Base-by-base conservation (phyloP, 2,888 invertebrate species). In the Diadegma fenestrale region DNA sequence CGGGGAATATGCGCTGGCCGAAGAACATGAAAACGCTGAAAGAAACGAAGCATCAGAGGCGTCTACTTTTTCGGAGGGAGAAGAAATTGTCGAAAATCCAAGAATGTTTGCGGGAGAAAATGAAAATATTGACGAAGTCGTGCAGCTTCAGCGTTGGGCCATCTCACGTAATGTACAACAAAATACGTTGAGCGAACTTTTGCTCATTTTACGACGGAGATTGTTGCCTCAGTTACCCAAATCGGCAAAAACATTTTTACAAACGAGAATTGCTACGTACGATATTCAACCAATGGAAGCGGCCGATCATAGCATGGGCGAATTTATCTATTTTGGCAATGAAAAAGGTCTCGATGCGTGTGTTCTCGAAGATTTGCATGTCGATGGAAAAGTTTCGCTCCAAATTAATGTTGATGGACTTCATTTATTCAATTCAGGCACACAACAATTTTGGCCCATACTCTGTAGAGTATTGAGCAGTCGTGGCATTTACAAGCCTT, bases 371-470 rank as follows among this genome's bases (percentile, higher is more conserved):
- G n/a, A 41, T 0, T 43, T 68, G 1, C 64, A 76, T 26, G 72
- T 12, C 19, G 33, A 80, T n/a, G 26, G 54, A 8, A n/a, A 17
- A 64, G 8, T 88, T 8, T 19, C 83, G 64, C 72, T 86, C 10
- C 69, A 82, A n/a, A 14, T 87, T 12, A 86, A 86, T 51, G 77
- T 87, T 22, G 87, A 89, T 81, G 87, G 87, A 12, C 37, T 88
- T 5, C 66, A 71, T 19, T 58, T 82, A 33, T 75, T 77, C 0
- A 86, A 86, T 30, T 85, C 84, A 10, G 78, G 87, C 82, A 22
- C 72, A 45, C 82, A 75, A 69, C 54, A 51, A 5, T 71, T 87
- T 30, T 87, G 87, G 86, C 84, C 88, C 1, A 86, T 88, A 79
- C 81, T 85, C 19, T 85, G 86, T 51, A 84, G 82, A 66, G 76